Evolutionary conservation across 2,797 vertebrate genomes (phyloP).

Genomic region (Chromis chromis): DNA sequence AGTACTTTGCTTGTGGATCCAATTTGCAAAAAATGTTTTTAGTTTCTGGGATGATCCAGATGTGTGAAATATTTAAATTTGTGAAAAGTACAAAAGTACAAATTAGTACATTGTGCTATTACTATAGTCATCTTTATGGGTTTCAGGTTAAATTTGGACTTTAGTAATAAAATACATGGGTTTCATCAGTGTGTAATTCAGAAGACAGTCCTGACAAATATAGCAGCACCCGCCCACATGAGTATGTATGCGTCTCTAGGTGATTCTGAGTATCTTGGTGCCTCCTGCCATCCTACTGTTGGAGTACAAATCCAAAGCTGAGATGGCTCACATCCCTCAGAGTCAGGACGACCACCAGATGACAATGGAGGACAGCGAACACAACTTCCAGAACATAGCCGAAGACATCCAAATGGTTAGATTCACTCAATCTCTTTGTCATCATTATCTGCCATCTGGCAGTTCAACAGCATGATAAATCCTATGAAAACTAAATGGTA

Average conservation of each 20-base stretch:
- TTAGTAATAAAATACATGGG: background rate
- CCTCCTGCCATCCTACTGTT: constrained; percentile 96
- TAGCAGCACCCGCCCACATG: constrained; percentile 51
- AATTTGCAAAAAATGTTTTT: constrained; percentile 9
- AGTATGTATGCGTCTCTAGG: constrained; percentile 81
- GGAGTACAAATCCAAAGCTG: constrained; percentile 99
- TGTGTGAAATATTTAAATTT: background rate
- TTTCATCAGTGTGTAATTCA: constrained; percentile 8
- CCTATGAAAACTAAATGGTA: background rate
- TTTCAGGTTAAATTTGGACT: background rate
- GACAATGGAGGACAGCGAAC: constrained; percentile 98
- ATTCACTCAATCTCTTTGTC: background rate
- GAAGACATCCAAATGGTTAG: constrained; percentile 97
- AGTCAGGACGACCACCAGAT: constrained; percentile 98
- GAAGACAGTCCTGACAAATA: background rate
- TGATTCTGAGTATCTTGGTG: constrained; percentile 96
- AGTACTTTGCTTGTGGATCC: background rate
- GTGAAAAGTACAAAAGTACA: no score
- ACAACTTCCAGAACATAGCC: constrained; percentile 90
- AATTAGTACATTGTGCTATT: background rate
- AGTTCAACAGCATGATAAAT: background rate
- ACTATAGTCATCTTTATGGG: background rate
- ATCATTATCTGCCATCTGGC: background rate
- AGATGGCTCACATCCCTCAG: constrained; percentile 99
- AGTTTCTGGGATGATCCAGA: no score